Evolutionary conservation across 1,140 invertebrate genomes (phyloP).

Genomic region (Globodera rostochiensis): DNA sequence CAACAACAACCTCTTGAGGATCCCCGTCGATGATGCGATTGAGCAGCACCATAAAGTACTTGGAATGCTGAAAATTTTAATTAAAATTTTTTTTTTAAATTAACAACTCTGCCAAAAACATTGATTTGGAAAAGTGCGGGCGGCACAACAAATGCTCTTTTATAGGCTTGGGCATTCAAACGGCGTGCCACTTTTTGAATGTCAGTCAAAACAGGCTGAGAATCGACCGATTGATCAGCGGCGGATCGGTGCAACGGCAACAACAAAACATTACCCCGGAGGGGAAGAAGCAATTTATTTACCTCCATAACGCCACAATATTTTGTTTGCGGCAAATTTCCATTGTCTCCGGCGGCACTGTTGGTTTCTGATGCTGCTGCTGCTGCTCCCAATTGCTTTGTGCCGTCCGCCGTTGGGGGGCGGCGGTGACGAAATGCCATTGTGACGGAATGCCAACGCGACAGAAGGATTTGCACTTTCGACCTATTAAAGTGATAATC

Average conservation of each 20-base stretch:
- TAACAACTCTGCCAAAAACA: too few relatives aligned
- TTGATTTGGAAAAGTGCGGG: too few relatives aligned
- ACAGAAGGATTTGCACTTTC: slow-evolving; percentile 18
- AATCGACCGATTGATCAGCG: too few relatives aligned
- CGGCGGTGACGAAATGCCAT: too few relatives aligned
- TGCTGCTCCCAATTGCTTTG: not conserved
- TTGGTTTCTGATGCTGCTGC: not conserved
- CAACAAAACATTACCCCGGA: not conserved
- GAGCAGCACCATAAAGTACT: slow-evolving; percentile 31
- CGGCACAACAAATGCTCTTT: too few relatives aligned
- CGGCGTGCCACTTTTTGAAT: too few relatives aligned
- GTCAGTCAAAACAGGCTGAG: too few relatives aligned
- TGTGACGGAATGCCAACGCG: slow-evolving; percentile 20
- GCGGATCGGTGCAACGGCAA: too few relatives aligned
- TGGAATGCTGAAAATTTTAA: slow-evolving; percentile 8
- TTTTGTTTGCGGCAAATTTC: slow-evolving; percentile 2
- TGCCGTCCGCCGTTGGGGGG: not conserved
- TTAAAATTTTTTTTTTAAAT: too few relatives aligned
- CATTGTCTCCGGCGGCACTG: not conserved
- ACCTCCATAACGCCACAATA: slow-evolving; percentile 23
- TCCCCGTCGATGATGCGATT: slow-evolving; percentile 41
- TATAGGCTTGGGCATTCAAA: too few relatives aligned
- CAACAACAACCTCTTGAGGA: not conserved
- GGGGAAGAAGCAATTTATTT: not conserved
- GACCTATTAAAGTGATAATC: slow-evolving; percentile 19